Conservation (phyloP, 1,140 invertebrate genomes). For the Ruditapes philippinarum region DNA sequence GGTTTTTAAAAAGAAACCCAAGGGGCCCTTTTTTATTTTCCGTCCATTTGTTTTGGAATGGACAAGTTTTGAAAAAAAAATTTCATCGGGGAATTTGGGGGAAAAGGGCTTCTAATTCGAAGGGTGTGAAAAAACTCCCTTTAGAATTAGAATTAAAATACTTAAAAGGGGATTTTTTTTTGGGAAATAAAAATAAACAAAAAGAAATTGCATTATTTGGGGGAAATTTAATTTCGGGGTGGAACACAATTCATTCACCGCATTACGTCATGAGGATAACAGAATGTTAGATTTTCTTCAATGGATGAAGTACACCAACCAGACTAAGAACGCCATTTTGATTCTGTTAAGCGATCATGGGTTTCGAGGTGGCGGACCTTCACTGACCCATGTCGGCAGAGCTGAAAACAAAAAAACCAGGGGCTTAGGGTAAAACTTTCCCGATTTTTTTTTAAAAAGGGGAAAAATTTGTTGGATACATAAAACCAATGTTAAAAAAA, state of each 20-base stretch:
- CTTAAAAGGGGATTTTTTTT: conserved; percentile 26
- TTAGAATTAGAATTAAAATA: conserved; percentile 18
- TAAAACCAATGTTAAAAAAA: conserved; percentile 25
- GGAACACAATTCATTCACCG: conserved; percentile 35
- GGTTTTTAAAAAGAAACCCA: conserved; percentile 92
- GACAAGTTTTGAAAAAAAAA: conserved; percentile 57
- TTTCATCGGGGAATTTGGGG: background rate
- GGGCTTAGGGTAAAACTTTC: conserved; percentile 31
- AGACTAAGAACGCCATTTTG: conserved; percentile 43
- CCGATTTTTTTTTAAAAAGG: conserved; percentile 27
- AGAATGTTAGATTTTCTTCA: conserved; percentile 72
- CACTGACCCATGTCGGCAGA: conserved; percentile 50
- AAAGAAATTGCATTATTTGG: conserved; percentile 17
- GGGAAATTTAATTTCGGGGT: conserved; percentile 30
- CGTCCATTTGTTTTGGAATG: conserved; percentile 89
- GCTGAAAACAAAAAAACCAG: conserved; percentile 55
- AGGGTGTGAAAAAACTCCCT: conserved; percentile 25
- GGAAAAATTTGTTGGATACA: background rate
- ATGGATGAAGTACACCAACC: conserved; percentile 46
- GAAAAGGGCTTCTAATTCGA: background rate
- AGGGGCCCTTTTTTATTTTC: conserved; percentile 94
- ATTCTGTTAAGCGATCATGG: conserved; percentile 67
- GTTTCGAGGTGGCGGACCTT: conserved; percentile 18
- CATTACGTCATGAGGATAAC: conserved; percentile 55
- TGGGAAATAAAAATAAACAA: background rate